A percentile compares a stretch with the other conserved stretches of the same genome.
Evolutionary conservation across 1,140 invertebrate genomes (phyloP).

Genomic region (Nasonia vitripennis): DNA sequence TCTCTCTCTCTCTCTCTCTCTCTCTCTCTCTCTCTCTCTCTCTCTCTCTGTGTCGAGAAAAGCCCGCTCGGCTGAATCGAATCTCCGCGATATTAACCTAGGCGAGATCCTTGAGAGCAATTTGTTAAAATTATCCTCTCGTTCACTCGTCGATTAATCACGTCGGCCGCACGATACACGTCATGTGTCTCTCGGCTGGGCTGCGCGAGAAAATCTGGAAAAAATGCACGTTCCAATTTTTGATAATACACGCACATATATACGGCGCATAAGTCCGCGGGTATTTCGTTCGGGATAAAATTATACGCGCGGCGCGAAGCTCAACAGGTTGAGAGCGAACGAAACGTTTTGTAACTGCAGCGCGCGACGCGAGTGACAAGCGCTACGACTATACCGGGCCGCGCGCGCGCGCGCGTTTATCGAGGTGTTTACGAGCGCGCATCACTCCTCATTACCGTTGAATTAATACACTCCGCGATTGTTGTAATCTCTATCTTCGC

Average conservation of each 20-base stretch:
- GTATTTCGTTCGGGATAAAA: constrained; percentile 33
- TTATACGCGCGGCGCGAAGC: not conserved
- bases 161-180: not conserved
- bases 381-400: not conserved
- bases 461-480: not conserved
- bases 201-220: not conserved
- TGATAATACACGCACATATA: not conserved
- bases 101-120: constrained; percentile 21
- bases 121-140: constrained; percentile 11
- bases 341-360: constrained; percentile 15
- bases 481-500: not conserved
- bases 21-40: no score
- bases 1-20: no score
- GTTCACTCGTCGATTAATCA: not conserved
- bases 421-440: not conserved
- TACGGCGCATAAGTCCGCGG: no score
- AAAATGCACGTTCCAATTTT: not conserved
- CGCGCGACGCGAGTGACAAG: not conserved
- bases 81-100: not conserved
- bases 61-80: not conserved
- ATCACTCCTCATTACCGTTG: not conserved
- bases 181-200: not conserved
- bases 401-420: not conserved
- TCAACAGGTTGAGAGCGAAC: not conserved
- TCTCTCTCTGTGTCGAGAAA: not conserved